phyloP scores from a whole-genome alignment of 2,888 invertebrate genomes.

The Dolichopus griseipennis region DNA sequence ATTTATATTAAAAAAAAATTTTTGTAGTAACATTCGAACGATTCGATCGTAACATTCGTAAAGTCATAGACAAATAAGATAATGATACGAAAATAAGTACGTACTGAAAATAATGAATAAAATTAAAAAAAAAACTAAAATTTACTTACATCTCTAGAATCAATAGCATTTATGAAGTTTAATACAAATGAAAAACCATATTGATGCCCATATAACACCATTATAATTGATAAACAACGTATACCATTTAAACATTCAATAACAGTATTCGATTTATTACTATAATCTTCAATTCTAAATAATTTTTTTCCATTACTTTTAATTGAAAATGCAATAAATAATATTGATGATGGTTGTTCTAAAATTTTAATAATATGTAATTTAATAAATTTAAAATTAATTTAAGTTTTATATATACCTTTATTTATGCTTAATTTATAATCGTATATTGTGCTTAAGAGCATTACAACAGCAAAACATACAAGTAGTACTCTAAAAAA shows the following conservation, averaged over 20 bases:
- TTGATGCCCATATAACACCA: constrained; percentile 41
- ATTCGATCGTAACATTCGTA: too few species aligned
- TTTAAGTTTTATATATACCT: too few species aligned
- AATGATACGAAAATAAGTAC: too few species aligned
- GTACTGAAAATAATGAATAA: too few species aligned
- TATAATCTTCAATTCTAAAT: constrained; percentile 21
- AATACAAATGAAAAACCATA: not conserved
- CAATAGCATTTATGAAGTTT: not conserved
- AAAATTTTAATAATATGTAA: too few species aligned
- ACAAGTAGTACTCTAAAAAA: too few species aligned
- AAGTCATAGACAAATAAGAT: too few species aligned
- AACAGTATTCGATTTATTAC: constrained; percentile 25
- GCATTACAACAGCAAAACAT: constrained; percentile 8
- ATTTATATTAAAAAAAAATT: too few species aligned
- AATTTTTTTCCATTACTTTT: constrained; percentile 16
- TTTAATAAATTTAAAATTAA: too few species aligned
- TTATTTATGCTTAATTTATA: not conserved
- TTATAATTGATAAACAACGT: constrained; percentile 41
- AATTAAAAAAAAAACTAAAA: too few species aligned
- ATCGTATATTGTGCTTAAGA: constrained; percentile 1
- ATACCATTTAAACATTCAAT: constrained; percentile 43
- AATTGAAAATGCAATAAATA: constrained; percentile 17
- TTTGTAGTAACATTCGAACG: too few species aligned
- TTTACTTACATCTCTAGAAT: not conserved
- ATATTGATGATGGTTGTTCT: too few species aligned